Conservation (phyloP, 2,113 vertebrate species). For the Mesocricetus auratus region DNA sequence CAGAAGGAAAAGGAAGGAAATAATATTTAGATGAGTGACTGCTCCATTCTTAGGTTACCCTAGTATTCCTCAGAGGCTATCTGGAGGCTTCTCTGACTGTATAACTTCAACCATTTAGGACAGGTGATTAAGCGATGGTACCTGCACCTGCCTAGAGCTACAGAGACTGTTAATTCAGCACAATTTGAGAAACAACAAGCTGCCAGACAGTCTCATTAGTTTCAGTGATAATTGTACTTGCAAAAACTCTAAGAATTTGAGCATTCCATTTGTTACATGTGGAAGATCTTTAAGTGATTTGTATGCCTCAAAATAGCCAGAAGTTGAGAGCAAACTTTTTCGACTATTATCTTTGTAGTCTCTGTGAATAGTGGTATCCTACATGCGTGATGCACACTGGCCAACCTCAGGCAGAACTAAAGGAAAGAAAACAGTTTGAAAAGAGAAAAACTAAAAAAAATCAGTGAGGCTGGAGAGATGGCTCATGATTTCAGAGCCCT, state of each 20-base stretch:
- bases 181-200: background rate
- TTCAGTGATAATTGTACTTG: constrained; percentile 16
- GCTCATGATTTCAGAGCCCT: background rate
- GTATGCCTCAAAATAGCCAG: background rate
- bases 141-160: background rate
- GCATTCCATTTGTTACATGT: background rate
- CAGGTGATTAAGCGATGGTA: background rate
- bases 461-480: background rate
- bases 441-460: background rate
- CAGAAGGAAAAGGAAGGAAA: background rate
- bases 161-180: background rate
- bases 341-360: background rate
- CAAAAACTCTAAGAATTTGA: background rate
- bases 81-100: background rate
- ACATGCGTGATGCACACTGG: background rate
- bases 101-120: background rate
- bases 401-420: background rate
- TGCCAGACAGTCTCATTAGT: constrained; percentile 12
- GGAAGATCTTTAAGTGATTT: constrained; percentile 13
- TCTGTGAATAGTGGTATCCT: background rate
- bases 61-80: background rate
- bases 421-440: constrained; percentile 21
- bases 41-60: background rate
- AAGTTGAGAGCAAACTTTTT: constrained; percentile 1
- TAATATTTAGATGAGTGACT: background rate